phyloP scores from a whole-genome alignment of 1,140 invertebrate genomes.

The Sycophaga agraensis region DNA sequence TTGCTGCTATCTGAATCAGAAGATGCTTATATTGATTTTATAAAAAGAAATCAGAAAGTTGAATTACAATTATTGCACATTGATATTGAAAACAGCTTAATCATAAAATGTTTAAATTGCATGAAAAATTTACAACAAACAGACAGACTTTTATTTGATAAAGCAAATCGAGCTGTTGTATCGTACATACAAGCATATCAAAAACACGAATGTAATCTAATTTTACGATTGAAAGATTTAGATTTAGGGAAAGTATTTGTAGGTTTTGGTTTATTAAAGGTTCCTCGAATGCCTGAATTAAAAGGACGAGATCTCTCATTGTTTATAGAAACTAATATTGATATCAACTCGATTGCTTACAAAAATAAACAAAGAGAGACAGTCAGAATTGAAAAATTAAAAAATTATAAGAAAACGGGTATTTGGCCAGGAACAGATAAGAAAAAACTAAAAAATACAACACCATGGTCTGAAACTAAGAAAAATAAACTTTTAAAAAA shows the following conservation, averaged over 20 bases:
- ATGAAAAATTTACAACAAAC: constrained; percentile 66
- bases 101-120: constrained; percentile 47
- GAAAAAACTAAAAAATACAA: constrained; percentile 64
- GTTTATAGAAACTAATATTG: constrained; percentile 68
- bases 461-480: constrained; percentile 81
- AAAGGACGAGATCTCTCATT: constrained; percentile 63
- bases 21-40: constrained; percentile 88
- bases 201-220: constrained; percentile 93
- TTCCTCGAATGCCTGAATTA: constrained; percentile 95
- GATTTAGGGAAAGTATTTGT: constrained; percentile 83
- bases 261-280: constrained; percentile 84
- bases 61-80: constrained; percentile 55
- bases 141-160: constrained; percentile 81
- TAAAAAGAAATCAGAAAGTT: constrained; percentile 90
- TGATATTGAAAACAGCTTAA: constrained; percentile 27
- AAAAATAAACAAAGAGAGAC: constrained; percentile 80
- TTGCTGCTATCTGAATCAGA: constrained; percentile 85
- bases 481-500: constrained; percentile 71
- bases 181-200: constrained; percentile 91
- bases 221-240: constrained; percentile 87
- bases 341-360: constrained; percentile 78
- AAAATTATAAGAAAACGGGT: constrained; percentile 73
- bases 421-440: constrained; percentile 72
- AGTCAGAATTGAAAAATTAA: constrained; percentile 71
- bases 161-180: constrained; percentile 90